These are phyloP conservation scores for Neodontobutis hainanensis DNA, from an alignment of 2,113 vertebrate genomes.

Conservation along the genomic window DNA sequence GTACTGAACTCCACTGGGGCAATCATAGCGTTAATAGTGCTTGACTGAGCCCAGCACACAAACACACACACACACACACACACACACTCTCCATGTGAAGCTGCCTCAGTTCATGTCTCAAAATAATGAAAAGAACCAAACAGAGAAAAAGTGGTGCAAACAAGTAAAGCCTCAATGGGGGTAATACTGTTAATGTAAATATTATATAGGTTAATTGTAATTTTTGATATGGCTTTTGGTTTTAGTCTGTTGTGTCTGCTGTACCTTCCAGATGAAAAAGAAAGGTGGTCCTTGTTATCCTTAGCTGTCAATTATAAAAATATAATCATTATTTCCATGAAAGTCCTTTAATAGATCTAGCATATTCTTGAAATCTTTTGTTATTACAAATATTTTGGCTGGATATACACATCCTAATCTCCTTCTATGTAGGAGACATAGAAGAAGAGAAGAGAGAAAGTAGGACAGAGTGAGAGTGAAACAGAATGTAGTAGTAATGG, in stretches of 20 bases:
- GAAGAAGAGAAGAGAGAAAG: constrained; percentile 1
- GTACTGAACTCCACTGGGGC: constrained; percentile 43
- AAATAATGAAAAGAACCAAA: constrained; percentile 11
- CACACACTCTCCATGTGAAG: constrained; percentile 10
- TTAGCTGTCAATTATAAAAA: no score
- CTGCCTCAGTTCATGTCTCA: constrained; percentile 26
- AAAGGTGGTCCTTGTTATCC: no score
- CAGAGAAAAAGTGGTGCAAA: constrained; percentile 12
- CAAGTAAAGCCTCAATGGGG: background rate
- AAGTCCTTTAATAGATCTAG: no score
- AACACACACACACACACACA: constrained; percentile 6
- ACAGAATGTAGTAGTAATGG: constrained; percentile 61
- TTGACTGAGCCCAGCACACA: constrained; percentile 28
- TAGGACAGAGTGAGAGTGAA: constrained; percentile 62
- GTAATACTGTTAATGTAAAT: background rate
- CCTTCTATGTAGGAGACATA: constrained; percentile 6
- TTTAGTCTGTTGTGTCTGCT: no score
- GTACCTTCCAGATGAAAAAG: no score
- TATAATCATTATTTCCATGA: background rate
- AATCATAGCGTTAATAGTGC: constrained; percentile 59
- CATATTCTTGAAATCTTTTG: no score
- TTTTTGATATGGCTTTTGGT: no score
- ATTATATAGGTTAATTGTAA: no score
- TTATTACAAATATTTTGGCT: no score
- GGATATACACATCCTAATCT: background rate